phyloP scores from a whole-genome alignment of 2,113 vertebrate species.

The Ictalurus punctatus region DNA sequence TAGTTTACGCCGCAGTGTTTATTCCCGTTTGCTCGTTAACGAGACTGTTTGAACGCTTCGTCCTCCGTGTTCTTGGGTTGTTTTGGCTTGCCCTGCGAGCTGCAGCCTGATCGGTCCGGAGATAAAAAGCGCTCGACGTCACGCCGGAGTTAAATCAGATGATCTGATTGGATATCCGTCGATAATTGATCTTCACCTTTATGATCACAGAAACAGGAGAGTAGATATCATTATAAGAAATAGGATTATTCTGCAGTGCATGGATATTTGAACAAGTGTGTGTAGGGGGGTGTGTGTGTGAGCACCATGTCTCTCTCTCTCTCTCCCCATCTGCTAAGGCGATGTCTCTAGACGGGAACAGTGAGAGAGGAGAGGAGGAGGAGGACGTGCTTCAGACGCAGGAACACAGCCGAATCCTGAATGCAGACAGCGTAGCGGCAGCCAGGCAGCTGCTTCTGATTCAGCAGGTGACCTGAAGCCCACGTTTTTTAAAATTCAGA shows the following conservation, averaged over 20 bases:
- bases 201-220: background rate
- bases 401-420: constrained; percentile 79
- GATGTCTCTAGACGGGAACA: constrained; percentile 75
- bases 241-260: background rate
- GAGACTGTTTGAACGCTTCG: too few relatives aligned
- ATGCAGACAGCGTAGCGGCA: constrained; percentile 81
- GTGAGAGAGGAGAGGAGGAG: constrained; percentile 80
- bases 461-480: constrained; percentile 79
- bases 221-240: background rate
- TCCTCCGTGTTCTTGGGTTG: too few relatives aligned
- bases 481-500: background rate
- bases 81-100: background rate
- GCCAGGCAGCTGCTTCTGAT: constrained; percentile 85
- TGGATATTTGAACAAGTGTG: background rate
- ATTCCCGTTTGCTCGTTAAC: too few relatives aligned
- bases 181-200: background rate
- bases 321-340: constrained; percentile 73
- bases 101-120: background rate
- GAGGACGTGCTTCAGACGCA: constrained; percentile 82
- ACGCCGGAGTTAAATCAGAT: background rate
- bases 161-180: background rate
- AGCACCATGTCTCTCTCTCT: background rate
- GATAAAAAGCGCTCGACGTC: background rate
- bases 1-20: too few relatives aligned
- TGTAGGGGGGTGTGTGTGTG: background rate